Evolutionary conservation across 2,888 invertebrate species (phyloP), one percentile per base, ranked within the genome.

Genomic region (Hoplodrina ambigua): DNA sequence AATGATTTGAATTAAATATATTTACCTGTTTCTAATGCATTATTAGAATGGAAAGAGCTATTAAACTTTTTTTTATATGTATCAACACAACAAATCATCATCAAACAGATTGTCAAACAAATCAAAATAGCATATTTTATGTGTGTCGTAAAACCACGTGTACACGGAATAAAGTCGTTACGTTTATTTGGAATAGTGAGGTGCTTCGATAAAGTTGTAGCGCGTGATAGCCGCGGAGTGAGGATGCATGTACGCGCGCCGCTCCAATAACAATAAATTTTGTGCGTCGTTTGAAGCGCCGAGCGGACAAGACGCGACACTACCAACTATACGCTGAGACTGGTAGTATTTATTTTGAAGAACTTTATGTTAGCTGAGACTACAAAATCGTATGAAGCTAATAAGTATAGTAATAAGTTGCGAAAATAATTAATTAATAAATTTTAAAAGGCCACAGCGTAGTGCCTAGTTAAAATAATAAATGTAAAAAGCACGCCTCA

Each of bases 191-290:
- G 89, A 90, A 90, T 91, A 90, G 90, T 88, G 88, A 85, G 84
- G 85, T 86, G 86, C 83, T 80, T 84, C 88, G 95, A 96, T 96
- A 95, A 96, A 94, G 94, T 94, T 93, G 95, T 94, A 89, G 90
- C 64, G 92, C 93, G 93, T 94, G 95, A 95, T 96, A 95, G 93
- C 90, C 92, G 94, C 93, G 94, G 91, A 96, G 96, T 95, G 95
- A 90, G 94, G 95, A 96, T 96, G 95, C 95, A 88, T 96, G 95
- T 96, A 93, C 93, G 94, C 92, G 92, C 89, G 91, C 90, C 91
- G 90, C 85, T 81, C 93, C 95, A 94, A 96, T 96, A 96, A 96
- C 96, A 94, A 96, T 96, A 96, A 96, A 96, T 96, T 93, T 92
- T 86, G 89, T 90, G 82, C 87, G 92, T 91, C 94, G 94, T 94